phyloP scores from a whole-genome alignment of 2,797 vertebrate genomes.

The Microtus obscurus region DNA sequence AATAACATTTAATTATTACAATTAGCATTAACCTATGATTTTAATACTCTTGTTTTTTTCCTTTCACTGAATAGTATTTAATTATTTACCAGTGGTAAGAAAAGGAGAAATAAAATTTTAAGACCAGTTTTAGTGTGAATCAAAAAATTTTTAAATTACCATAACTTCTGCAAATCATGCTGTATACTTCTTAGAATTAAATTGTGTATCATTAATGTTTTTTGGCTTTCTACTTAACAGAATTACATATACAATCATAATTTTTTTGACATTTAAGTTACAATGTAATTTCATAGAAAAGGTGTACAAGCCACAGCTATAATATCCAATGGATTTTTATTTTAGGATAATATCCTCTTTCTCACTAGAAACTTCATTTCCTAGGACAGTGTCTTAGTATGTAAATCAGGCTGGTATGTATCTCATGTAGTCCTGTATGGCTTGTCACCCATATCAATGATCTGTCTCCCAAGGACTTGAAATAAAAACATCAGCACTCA shows the following conservation, averaged over 20 bases:
- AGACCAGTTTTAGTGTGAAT: not conserved
- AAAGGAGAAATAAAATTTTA: not conserved
- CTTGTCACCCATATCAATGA: not conserved
- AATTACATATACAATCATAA: not conserved
- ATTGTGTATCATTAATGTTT: not conserved
- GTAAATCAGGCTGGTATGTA: not conserved
- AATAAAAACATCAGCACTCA: not conserved
- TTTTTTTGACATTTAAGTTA: not conserved
- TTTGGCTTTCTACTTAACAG: not conserved
- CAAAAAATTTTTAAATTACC: not conserved
- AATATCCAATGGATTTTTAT: not conserved
- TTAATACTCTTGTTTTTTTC: not conserved
- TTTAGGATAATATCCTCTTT: too few species aligned
- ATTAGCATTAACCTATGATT: not conserved
- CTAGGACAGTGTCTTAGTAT: not conserved
- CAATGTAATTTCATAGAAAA: not conserved
- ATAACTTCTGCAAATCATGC: not conserved
- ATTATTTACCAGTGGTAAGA: not conserved
- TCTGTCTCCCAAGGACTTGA: not conserved
- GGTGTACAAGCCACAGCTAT: not conserved
- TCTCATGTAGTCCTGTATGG: not conserved
- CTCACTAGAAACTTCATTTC: not conserved
- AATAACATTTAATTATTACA: not conserved
- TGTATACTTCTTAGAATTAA: not conserved
- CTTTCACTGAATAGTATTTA: not conserved